Evolutionary conservation across 2,888 invertebrate genomes (phyloP).

Genomic region (Aproaerema taeniolella): DNA sequence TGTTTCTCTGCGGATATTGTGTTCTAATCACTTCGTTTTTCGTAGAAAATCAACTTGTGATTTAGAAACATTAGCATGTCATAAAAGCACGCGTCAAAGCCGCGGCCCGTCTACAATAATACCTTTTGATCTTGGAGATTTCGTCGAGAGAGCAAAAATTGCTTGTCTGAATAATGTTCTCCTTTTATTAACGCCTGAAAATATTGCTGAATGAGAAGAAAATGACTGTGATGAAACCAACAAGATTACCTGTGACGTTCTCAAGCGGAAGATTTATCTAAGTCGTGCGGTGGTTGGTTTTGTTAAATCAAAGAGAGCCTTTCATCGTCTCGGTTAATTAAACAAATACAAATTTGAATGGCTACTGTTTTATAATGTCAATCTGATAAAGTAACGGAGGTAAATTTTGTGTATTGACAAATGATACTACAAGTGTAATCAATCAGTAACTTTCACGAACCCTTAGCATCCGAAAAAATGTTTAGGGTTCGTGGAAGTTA

Average conservation of each 20-base stretch:
- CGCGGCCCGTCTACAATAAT: conserved; percentile 1
- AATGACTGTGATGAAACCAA: conserved; percentile 40
- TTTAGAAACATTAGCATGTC: conserved; percentile 1
- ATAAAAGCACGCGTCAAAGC: conserved; percentile 2
- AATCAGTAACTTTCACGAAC: no score
- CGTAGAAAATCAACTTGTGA: conserved; percentile 3
- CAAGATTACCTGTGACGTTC: conserved; percentile 44
- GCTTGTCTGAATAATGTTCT: conserved; percentile 48
- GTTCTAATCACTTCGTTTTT: conserved; percentile 25
- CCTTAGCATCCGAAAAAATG: no score
- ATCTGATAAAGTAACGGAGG: no score
- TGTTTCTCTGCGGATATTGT: conserved; percentile 34
- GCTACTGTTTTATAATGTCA: no score
- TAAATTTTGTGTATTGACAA: no score
- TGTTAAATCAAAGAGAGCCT: conserved; percentile 28
- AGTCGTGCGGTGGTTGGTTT: conserved; percentile 27
- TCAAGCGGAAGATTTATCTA: conserved; percentile 37
- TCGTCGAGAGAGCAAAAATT: conserved; percentile 34
- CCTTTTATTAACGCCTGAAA: conserved; percentile 53
- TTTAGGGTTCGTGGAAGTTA: no score
- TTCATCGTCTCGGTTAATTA: no score
- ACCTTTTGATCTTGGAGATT: conserved; percentile 5
- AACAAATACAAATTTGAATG: no score
- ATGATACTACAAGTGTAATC: no score
- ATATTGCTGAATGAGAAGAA: conserved; percentile 42